A percentile compares a stretch with the other conserved stretches of the same genome.
These are phyloP conservation scores for Spodoptera exigua DNA, from an alignment of 2,888 invertebrate genomes.

Conservation along the genomic window DNA sequence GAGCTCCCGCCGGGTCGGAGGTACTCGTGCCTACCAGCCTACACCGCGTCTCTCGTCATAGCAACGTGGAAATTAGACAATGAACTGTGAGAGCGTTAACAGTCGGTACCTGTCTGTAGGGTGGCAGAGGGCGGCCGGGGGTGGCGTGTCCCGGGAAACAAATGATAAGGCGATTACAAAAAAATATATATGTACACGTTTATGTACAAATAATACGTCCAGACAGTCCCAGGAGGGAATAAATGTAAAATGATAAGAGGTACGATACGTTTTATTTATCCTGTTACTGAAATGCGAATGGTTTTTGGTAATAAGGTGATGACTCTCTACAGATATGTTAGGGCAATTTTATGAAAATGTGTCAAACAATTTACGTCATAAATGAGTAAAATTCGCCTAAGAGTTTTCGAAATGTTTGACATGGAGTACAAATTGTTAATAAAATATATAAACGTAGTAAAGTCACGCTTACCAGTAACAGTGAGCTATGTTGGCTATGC, in stretches of 20 bases:
- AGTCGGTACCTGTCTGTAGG: conserved; percentile 51
- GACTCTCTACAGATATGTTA: no score
- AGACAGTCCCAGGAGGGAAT: conserved; percentile 4
- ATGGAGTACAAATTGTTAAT: no score
- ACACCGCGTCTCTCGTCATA: conserved; percentile 71
- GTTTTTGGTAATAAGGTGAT: no score
- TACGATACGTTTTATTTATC: conserved; percentile 3
- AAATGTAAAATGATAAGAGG: conserved; percentile 10
- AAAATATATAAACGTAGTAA: no score
- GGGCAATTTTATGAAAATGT: no score
- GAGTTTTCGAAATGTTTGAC: no score
- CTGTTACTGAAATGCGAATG: no score
- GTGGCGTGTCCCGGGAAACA: conserved; percentile 49
- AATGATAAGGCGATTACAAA: conserved; percentile 54
- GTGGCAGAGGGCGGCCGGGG: conserved; percentile 33
- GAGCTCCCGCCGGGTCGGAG: conserved; percentile 39
- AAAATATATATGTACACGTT: conserved; percentile 48
- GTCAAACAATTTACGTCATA: no score
- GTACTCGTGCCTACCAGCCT: conserved; percentile 36
- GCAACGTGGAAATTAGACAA: conserved; percentile 72
- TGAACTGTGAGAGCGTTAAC: conserved; percentile 62
- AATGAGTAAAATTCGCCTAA: no score
- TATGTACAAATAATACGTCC: conserved; percentile 35
- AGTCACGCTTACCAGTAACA: no score
- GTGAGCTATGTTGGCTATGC: no score